Evolutionary conservation across 2,113 vertebrate species (phyloP).

Genomic region (Suricata suricatta): DNA sequence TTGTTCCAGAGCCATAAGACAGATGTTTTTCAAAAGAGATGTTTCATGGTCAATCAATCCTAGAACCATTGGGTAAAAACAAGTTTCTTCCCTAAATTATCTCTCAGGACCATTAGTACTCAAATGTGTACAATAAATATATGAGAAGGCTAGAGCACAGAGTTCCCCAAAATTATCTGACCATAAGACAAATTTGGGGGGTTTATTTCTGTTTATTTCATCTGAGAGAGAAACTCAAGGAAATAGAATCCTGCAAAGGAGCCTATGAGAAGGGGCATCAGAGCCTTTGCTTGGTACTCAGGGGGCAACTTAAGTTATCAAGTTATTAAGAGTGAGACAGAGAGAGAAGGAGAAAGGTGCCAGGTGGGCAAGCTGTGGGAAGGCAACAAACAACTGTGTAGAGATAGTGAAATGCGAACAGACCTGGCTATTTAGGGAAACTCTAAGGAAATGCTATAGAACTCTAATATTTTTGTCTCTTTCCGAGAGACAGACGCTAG

Average conservation of each 20-base stretch:
- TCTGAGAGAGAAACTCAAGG: constrained; percentile 1
- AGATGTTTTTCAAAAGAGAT: constrained; percentile 49
- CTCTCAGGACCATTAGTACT: not conserved
- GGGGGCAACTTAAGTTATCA: not conserved
- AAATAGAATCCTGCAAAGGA: not conserved
- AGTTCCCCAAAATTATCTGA: not conserved
- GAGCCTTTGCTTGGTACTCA: not conserved
- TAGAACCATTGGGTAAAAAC: constrained; percentile 25
- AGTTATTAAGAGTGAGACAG: not conserved
- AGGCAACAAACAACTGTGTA: not conserved
- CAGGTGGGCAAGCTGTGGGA: not conserved
- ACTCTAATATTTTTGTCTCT: not conserved
- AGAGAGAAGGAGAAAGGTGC: not conserved
- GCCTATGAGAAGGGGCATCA: not conserved
- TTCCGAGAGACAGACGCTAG: not conserved
- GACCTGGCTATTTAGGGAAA: not conserved
- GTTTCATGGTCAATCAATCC: constrained; percentile 25
- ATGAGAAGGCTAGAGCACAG: not conserved
- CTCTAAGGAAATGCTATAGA: not conserved
- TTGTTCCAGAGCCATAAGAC: constrained; percentile 10
- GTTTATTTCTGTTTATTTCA: not conserved
- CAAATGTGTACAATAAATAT: not conserved
- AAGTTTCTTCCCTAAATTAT: not conserved
- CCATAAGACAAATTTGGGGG: not conserved
- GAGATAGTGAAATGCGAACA: not conserved